These are phyloP conservation scores for Morus bassanus DNA, from an alignment of 2,797 vertebrate species.

Conservation along the genomic window DNA sequence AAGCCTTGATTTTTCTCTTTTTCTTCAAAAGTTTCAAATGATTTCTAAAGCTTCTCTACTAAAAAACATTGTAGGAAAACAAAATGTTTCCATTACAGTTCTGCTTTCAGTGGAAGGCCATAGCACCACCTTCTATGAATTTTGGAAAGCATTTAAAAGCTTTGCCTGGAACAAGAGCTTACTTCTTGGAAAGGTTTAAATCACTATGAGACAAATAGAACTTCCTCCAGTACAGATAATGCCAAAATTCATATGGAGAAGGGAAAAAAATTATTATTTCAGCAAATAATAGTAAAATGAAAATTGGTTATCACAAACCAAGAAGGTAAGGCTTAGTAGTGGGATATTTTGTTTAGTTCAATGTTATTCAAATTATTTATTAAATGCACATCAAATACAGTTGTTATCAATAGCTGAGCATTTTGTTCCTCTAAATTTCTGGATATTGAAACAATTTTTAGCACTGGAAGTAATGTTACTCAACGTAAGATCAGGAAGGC, in stretches of 20 bases:
- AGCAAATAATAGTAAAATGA: not conserved
- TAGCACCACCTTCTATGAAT: not conserved
- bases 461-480: not conserved
- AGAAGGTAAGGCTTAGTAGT: not conserved
- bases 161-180: not conserved
- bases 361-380: not conserved
- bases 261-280: accelerated
- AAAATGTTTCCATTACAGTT: not conserved
- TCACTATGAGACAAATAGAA: not conserved
- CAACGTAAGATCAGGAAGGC: not conserved
- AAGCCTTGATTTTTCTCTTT: not conserved
- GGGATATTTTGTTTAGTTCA: not conserved
- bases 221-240: not conserved
- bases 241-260: not conserved
- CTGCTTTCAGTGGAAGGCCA: not conserved
- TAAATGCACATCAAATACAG: not conserved
- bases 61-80: not conserved
- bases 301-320: not conserved
- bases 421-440: not conserved
- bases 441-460: not conserved
- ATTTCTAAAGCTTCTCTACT: not conserved
- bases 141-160: not conserved
- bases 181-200: not conserved
- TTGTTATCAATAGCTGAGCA: not conserved
- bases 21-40: not conserved